These are phyloP conservation scores for Gymnoscopelus braueri DNA, from an alignment of 2,797 vertebrate species.

Conservation along the genomic window DNA sequence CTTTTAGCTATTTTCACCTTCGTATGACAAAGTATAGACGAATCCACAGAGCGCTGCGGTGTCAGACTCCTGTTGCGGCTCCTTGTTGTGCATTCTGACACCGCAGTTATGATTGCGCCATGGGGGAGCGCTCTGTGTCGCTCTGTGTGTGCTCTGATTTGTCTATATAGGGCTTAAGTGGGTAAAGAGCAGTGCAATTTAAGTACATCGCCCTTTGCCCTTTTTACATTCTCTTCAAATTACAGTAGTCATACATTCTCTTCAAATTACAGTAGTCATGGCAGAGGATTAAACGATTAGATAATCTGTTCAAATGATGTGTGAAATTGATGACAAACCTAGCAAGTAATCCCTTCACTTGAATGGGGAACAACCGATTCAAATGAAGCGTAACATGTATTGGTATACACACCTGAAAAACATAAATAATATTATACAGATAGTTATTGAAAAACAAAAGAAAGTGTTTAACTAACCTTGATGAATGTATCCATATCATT, in stretches of 20 bases:
- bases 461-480: no score
- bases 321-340: conserved; percentile 65
- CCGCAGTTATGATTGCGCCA: no score
- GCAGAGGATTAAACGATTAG: conserved; percentile 38
- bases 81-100: no score
- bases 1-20: no score
- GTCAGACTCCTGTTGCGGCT: no score
- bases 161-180: no score
- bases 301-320: conserved; percentile 54
- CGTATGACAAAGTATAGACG: no score
- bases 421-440: background rate
- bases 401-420: conserved; percentile 27
- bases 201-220: conserved; percentile 18
- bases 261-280: conserved; percentile 31
- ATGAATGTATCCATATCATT: background rate
- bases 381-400: conserved; percentile 32
- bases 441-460: conserved; percentile 6
- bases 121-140: no score
- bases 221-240: conserved; percentile 34
- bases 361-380: conserved; percentile 43
- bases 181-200: background rate
- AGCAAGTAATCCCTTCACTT: conserved; percentile 53
- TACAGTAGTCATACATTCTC: conserved; percentile 37
- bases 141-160: no score
- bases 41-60: no score